Evolutionary conservation across 2,797 vertebrate species (phyloP).

Genomic region (Pseudochirops cupreus): DNA sequence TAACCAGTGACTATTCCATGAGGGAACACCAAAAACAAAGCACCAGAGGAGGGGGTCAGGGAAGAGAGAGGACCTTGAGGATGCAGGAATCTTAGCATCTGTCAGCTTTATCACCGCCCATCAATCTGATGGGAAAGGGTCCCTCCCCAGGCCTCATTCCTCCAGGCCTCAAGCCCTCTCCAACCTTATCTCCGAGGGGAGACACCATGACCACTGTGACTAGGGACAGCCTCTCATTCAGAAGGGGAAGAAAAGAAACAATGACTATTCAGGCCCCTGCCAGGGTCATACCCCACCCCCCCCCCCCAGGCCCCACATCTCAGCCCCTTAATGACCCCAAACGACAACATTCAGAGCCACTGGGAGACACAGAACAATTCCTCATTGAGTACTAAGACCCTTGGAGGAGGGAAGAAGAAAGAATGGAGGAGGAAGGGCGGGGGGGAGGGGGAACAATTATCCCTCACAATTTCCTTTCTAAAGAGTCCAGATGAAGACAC

Average conservation of each 20-base stretch:
- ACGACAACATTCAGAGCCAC: constrained; percentile 86
- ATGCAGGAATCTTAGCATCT: constrained; percentile 73
- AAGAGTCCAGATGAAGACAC: constrained; percentile 38
- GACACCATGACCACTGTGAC: constrained; percentile 58
- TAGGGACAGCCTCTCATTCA: constrained; percentile 84
- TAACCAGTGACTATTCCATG: not conserved
- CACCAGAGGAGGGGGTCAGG: not conserved
- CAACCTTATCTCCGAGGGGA: constrained; percentile 58
- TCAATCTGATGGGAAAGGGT: constrained; percentile 83
- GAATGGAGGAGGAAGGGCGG: not conserved
- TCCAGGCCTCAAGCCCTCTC: constrained; percentile 69
- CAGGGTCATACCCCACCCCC: constrained; percentile 83
- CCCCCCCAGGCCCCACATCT: constrained; percentile 75
- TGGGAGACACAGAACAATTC: constrained; percentile 84
- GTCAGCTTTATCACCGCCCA: constrained; percentile 54
- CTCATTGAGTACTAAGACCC: constrained; percentile 81
- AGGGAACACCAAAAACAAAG: not conserved
- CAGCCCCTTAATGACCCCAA: constrained; percentile 87
- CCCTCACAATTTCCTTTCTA: constrained; percentile 54
- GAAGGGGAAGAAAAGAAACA: constrained; percentile 86
- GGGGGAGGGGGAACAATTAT: not conserved
- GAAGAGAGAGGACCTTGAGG: not conserved
- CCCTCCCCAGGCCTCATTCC: constrained; percentile 25
- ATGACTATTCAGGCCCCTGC: constrained; percentile 86
- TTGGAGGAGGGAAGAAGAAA: constrained; percentile 8